Evolutionary conservation across 1,140 invertebrate genomes (phyloP), one percentile per base, ranked within the genome.

Genomic region (Parasteatoda tepidariorum): DNA sequence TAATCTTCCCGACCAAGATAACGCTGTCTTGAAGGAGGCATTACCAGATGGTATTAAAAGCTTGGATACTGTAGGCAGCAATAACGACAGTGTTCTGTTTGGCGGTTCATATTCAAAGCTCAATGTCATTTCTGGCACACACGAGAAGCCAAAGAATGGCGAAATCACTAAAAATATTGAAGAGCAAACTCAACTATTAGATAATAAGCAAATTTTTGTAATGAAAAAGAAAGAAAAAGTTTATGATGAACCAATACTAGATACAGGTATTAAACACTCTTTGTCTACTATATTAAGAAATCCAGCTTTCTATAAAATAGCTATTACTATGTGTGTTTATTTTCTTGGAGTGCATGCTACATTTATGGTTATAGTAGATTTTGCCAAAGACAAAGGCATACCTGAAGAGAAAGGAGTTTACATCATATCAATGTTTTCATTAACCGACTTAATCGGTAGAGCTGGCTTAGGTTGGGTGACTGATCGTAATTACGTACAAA

Each of bases 291-390:
- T 83, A 11, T 11, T 83, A n/a, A 73, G 55, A 26, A 7, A 73
- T 9, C 59, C 81, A 0, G 59, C 70, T 22, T 86, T 85, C 34
- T 22, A 68, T 15, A 13, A 83, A 1, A 61, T 86, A 4, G 34
- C 71, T 13, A 62, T 82, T 15, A 82, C 78, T 31, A 82, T 82
- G 66, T 28, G 24, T 22, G 54, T 82, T 13, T 82, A 67, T 38
- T 82, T 82, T 18, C 5, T 82, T 22, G 67, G 66, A 18, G 38
- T 82, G 7, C 78, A 70, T 28, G 59, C 54, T 22, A 59, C 68
- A 2, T 76, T 75, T 9, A 76, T 86, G 82, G 78, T 86, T 2
- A 83, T 86, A 2, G 74, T 86, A 5, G 86, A 86, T 34, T 86
- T 78, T 41, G 86, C 76, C 3, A 79, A 87, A 22, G 86, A 86